phyloP scores from a whole-genome alignment of 64 coral and sea anemone species.

The Stichodactyla mertensii region DNA sequence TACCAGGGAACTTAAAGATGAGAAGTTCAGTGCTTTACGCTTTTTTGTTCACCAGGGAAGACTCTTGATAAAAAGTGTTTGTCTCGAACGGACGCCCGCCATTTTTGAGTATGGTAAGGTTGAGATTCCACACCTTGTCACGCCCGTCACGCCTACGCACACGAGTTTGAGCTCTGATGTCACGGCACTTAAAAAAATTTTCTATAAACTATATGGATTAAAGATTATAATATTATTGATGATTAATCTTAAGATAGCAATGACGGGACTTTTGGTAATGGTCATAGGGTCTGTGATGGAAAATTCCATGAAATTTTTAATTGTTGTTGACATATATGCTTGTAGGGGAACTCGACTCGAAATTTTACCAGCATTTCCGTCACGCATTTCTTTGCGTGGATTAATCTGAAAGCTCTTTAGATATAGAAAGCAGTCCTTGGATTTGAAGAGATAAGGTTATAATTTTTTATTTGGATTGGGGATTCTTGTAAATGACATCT shows the following conservation, averaged over 20 bases:
- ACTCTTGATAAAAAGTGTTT: not conserved
- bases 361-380: too few relatives aligned
- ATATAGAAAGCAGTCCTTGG: too few relatives aligned
- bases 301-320: not conserved
- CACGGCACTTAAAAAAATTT: not conserved
- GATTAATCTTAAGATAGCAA: not conserved
- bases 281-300: not conserved
- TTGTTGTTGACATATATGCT: too few relatives aligned
- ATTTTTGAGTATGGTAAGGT: slow-evolving; percentile 8
- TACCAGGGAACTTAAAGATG: not conserved
- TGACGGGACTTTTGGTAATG: not conserved
- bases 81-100: not conserved
- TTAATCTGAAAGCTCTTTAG: too few relatives aligned
- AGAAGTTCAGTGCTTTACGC: not conserved
- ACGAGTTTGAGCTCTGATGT: slow-evolving; percentile 3
- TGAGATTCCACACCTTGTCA: not conserved
- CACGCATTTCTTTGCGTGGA: too few relatives aligned
- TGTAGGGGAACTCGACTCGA: too few relatives aligned
- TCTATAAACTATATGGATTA: not conserved
- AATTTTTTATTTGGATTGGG: too few relatives aligned
- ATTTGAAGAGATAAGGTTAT: too few relatives aligned
- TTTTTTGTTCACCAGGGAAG: not conserved
- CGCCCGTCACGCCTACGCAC: slow-evolving; percentile 16
- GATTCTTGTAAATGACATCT: too few relatives aligned
- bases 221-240: not conserved